Conservation (phyloP, 2,797 vertebrate species). For the Periparus ater region DNA sequence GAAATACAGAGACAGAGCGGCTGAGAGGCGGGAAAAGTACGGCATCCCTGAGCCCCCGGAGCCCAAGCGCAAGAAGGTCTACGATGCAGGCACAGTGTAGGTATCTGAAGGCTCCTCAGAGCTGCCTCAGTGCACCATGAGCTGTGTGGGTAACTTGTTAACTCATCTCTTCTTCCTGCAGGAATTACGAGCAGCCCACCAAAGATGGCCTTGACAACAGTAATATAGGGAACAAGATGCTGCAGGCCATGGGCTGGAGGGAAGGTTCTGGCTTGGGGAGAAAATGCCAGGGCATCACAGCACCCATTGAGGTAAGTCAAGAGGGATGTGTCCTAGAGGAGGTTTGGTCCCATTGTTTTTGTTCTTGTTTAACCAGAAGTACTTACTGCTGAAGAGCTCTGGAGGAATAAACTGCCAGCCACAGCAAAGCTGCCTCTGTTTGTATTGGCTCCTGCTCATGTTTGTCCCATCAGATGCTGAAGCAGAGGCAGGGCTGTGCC, state of each 20-base stretch:
- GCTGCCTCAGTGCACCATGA: rapidly evolving
- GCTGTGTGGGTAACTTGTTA: background rate
- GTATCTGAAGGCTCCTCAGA: conserved; percentile 36
- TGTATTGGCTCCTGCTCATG: rapidly evolving
- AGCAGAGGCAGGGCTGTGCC: background rate
- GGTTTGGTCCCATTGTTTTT: background rate
- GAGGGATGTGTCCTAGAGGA: background rate
- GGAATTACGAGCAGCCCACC: conserved; percentile 97
- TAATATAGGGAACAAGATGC: conserved; percentile 99
- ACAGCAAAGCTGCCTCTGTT: background rate
- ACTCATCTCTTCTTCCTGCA: conserved; percentile 60
- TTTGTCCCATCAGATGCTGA: rapidly evolving
- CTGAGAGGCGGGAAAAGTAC: conserved; percentile 95
- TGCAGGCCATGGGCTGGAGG: conserved; percentile 99
- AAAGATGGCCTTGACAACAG: conserved; percentile 97
- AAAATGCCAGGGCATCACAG: conserved; percentile 96
- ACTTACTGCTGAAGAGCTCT: background rate
- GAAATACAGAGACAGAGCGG: conserved; percentile 97
- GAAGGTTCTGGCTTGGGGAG: conserved; percentile 96
- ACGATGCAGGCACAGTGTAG: conserved; percentile 88
- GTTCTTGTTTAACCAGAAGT: background rate
- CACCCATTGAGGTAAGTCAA: conserved; percentile 90
- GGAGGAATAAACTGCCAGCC: background rate
- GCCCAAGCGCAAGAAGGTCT: conserved; percentile 96
- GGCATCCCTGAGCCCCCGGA: conserved; percentile 96